Evolutionary conservation across 2,113 vertebrate species (phyloP).

Genomic region (Tachycineta bicolor): DNA sequence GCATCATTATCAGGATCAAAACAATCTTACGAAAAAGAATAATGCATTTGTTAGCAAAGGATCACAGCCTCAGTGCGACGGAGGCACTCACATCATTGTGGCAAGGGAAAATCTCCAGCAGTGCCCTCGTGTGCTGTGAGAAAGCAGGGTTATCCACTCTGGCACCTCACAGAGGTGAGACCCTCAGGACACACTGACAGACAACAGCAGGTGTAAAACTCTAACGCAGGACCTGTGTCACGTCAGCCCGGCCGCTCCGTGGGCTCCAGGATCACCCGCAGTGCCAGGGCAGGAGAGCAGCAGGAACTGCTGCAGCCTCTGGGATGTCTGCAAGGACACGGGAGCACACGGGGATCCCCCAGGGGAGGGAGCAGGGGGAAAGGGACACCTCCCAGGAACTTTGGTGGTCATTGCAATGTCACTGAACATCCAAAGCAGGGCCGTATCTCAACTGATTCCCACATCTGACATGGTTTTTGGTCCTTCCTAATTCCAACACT

Average conservation of each 20-base stretch:
- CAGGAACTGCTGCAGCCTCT: not conserved
- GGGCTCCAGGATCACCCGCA: accelerated
- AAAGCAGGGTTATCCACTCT: not conserved
- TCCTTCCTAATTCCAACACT: not conserved
- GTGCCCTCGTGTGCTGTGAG: not conserved
- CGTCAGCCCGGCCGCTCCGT: accelerated
- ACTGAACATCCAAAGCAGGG: not conserved
- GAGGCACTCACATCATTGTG: not conserved
- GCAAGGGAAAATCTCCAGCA: not conserved
- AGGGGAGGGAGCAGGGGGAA: accelerated
- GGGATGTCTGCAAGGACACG: not conserved
- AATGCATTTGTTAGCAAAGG: not conserved
- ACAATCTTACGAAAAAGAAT: not conserved
- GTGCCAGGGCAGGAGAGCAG: not conserved
- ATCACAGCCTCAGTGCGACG: not conserved
- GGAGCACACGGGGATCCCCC: not conserved
- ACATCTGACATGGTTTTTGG: not conserved
- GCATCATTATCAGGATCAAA: not conserved
- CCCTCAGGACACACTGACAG: not conserved
- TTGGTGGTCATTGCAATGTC: not conserved
- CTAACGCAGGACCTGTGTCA: not conserved
- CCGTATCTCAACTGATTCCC: not conserved
- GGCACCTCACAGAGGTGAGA: not conserved
- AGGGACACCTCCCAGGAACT: not conserved
- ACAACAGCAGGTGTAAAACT: not conserved